These are phyloP conservation scores for Tokudaia tokunoshimensis DNA, from an alignment of 2,797 vertebrate genomes.

Conservation along the genomic window DNA sequence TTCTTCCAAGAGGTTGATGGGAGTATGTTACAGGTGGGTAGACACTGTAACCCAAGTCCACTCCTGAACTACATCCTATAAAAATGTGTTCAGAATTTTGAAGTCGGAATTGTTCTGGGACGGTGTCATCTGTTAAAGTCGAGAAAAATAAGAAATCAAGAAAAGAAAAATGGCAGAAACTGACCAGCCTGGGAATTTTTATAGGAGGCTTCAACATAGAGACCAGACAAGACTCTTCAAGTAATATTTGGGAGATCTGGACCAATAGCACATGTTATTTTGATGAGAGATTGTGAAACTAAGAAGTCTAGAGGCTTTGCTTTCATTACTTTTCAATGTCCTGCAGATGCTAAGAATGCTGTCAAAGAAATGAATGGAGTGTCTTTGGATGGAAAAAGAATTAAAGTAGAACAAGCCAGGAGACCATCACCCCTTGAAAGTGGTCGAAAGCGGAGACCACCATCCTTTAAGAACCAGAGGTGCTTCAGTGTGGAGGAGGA, in stretches of 20 bases:
- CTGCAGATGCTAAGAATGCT: conserved; percentile 32
- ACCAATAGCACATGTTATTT: not conserved
- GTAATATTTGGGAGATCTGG: not conserved
- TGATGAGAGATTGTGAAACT: not conserved
- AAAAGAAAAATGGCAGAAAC: too few relatives aligned
- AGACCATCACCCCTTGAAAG: conserved; percentile 95
- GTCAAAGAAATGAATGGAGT: conserved; percentile 44
- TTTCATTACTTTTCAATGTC: conserved; percentile 37
- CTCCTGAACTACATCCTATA: not conserved
- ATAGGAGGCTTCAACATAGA: not conserved
- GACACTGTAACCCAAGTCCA: not conserved
- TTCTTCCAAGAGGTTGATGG: not conserved
- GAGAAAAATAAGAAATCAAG: too few relatives aligned
- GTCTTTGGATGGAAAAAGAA: conserved; percentile 94
- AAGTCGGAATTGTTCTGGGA: too few relatives aligned
- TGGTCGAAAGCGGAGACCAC: conserved; percentile 91
- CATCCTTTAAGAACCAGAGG: conserved; percentile 92
- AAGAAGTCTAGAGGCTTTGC: conserved; percentile 54
- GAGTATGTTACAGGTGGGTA: not conserved
- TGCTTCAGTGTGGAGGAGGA: conserved; percentile 91
- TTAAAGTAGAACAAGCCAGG: conserved; percentile 97
- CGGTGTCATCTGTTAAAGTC: too few relatives aligned
- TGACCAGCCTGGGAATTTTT: too few relatives aligned
- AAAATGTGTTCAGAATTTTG: not conserved
- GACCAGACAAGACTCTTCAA: not conserved